A percentile compares a stretch with the other conserved stretches of the same genome.
Evolutionary conservation across 2,797 vertebrate genomes (phyloP).

Genomic region (Hippopotamyrus pictus): DNA sequence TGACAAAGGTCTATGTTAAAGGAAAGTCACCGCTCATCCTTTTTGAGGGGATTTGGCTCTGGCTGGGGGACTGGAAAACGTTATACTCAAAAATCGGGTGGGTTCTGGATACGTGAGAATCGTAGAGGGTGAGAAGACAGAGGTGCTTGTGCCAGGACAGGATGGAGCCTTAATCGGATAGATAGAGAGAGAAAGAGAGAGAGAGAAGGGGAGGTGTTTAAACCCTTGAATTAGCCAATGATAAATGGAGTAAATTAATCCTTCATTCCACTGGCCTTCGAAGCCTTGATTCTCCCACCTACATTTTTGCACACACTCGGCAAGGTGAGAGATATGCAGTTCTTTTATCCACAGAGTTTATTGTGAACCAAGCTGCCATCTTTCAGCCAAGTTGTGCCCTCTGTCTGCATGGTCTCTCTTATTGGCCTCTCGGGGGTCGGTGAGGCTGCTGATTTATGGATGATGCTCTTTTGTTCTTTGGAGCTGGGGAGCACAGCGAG

Average conservation of each 20-base stretch:
- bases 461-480: background rate
- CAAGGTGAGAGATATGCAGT: background rate
- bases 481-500: background rate
- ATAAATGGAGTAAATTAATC: background rate
- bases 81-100: background rate
- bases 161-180: background rate
- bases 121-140: background rate
- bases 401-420: background rate
- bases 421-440: background rate
- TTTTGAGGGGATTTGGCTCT: background rate
- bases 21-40: constrained; percentile 16
- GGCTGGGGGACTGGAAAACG: background rate
- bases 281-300: background rate
- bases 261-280: background rate
- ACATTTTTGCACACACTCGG: background rate
- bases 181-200: background rate
- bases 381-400: background rate
- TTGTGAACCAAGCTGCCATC: background rate
- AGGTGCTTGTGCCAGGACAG: background rate
- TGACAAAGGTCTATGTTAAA: constrained; percentile 30
- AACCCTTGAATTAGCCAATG: background rate
- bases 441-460: background rate
- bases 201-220: background rate
- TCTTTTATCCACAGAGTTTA: background rate
- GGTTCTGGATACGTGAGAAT: background rate